These are phyloP conservation scores for Pachycephus smyrnensis DNA, from an alignment of 2,888 invertebrate genomes.

Conservation along the genomic window DNA sequence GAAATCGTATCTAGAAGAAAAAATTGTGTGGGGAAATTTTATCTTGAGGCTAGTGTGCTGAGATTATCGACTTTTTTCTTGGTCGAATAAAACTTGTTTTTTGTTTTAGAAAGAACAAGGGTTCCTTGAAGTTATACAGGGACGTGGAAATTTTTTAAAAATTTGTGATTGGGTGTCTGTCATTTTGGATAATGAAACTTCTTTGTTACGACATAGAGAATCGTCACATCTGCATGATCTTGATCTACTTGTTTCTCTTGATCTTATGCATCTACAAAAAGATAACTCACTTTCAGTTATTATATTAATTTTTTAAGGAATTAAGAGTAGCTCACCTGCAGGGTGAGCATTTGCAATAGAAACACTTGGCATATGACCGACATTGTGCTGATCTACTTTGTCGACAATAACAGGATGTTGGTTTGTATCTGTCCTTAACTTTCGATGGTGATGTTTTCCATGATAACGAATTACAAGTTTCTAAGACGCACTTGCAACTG, in stretches of 20 bases:
- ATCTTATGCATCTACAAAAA: constrained; percentile 30
- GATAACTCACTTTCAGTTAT: neutral
- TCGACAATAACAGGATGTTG: constrained; percentile 44
- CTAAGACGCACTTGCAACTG: constrained; percentile 28
- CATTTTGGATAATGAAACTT: constrained; percentile 22
- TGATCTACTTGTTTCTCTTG: constrained; percentile 28
- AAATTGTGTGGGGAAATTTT: no score
- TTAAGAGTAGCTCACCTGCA: constrained; percentile 39
- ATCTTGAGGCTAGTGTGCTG: no score
- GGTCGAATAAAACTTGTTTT: neutral
- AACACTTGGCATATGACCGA: constrained; percentile 48
- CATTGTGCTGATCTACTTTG: constrained; percentile 28
- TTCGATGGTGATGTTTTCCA: constrained; percentile 14
- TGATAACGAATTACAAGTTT: constrained; percentile 16
- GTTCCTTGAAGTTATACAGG: neutral
- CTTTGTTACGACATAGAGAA: constrained; percentile 33
- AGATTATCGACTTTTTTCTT: neutral
- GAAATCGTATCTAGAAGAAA: no score
- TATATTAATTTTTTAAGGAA: neutral
- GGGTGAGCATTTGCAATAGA: constrained; percentile 53
- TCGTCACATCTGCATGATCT: constrained; percentile 39
- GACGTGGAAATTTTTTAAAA: neutral
- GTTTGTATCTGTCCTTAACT: constrained; percentile 37
- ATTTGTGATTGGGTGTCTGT: constrained; percentile 21
- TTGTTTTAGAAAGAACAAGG: neutral